Base-by-base conservation (phyloP, 1,140 invertebrate species). In the Bradysia coprophila region DNA sequence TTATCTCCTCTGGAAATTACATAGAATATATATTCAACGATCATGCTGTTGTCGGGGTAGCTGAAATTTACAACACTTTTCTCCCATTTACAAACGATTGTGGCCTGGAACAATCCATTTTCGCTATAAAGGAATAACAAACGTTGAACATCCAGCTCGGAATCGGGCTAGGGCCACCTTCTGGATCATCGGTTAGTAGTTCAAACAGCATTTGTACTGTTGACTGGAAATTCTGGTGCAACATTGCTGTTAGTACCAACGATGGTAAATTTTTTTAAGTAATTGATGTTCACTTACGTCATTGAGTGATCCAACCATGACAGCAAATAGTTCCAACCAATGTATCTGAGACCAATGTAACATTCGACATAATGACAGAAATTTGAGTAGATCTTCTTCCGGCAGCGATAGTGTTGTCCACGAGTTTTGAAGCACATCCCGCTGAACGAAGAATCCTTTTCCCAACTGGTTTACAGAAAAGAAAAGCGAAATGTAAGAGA, bases 121-220 rank as follows among this genome's bases (percentile, higher is more conserved):
- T 49, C 2, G 79, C 80, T 19, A 88, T 59, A 52, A 76, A 82
- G 40, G 55, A 60, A 60, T 86, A 87, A 44, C 81, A 63, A 23
- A 66, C 62, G 21, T 75, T 56, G 55, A 84, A 86, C 20, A 70
- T 67, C 42, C 68, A 62, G 28, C 76, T 64, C 0, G 75, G 69
- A 41, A 90, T 81, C 48, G 75, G 72, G 2, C 80, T 72, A 4
- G 76, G 75, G 2, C 79, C 82, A 31, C 84, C 85, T 48, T 85
- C 80, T 2, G 82, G 78, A 54, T 89, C 82, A 45, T 76, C 70
- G 16, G 84, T 87, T 43, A 87, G 59, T 23, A 84, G 66, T 60
- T 88, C 81, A 59, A 84, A 89, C 33, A 88, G 63, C 21, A 77
- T 67, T 41, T 78, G 76, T 80, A 89, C 83, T 18, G 82, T 81